Evolutionary conservation across 2,797 vertebrate genomes (phyloP).

Genomic region (Trachurus trachurus): DNA sequence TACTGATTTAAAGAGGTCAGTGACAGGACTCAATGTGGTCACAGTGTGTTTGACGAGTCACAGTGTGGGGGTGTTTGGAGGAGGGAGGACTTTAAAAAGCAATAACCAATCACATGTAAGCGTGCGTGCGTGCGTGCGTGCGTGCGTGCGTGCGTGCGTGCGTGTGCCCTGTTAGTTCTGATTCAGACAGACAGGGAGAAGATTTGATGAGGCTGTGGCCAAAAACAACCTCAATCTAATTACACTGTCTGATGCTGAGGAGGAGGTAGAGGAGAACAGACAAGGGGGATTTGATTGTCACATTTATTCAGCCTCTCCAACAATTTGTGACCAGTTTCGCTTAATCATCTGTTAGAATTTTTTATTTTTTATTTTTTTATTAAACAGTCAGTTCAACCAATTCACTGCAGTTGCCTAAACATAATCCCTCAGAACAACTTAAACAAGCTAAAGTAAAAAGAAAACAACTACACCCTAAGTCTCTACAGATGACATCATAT

Average conservation of each 20-base stretch:
- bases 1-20: constrained; percentile 16
- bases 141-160: constrained; percentile 2
- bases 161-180: constrained; percentile 4
- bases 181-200: constrained; percentile 16
- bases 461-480: background rate
- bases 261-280: background rate
- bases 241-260: constrained; percentile 6
- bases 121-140: background rate
- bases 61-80: constrained; percentile 26
- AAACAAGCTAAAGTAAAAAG: background rate
- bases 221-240: constrained; percentile 28
- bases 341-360: background rate
- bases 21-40: constrained; percentile 11
- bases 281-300: background rate
- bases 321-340: background rate
- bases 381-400: background rate
- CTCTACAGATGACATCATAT: background rate
- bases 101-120: constrained; percentile 25
- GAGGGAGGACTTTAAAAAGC: constrained; percentile 23
- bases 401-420: no score
- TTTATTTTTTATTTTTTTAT: no score
- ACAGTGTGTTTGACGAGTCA: constrained; percentile 23
- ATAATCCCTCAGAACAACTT: background rate
- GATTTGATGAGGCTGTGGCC: constrained; percentile 25
- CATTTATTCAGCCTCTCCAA: background rate